Evolutionary conservation across 2,888 invertebrate species (phyloP).

Genomic region (Koerneria pararmatus): DNA sequence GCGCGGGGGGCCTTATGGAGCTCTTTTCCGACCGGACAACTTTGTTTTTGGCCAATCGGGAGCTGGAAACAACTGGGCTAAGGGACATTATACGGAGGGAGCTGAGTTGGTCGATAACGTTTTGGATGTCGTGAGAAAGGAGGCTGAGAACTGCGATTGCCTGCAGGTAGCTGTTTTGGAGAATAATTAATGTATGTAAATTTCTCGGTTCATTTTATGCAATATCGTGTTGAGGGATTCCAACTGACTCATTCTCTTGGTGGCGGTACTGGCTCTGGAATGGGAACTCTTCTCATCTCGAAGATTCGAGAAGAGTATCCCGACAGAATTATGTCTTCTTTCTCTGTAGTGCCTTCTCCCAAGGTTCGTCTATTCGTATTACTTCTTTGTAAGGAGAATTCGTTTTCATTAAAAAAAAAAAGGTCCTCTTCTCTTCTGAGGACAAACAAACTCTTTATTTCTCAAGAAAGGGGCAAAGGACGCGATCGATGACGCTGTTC

Average conservation of each 20-base stretch:
- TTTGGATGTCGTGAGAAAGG: constrained; percentile 70
- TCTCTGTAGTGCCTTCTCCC: constrained; percentile 83
- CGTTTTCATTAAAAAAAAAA: too few species aligned
- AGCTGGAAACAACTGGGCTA: constrained; percentile 57
- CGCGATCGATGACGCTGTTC: too few species aligned
- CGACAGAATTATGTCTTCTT: constrained; percentile 96
- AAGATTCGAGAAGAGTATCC: constrained; percentile 96
- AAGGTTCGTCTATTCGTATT: constrained; percentile 64
- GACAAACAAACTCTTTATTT: too few species aligned
- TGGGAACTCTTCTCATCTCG: constrained; percentile 85
- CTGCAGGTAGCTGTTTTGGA: constrained; percentile 71
- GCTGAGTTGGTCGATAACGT: constrained; percentile 68
- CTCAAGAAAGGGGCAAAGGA: too few species aligned
- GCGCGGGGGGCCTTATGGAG: constrained; percentile 83
- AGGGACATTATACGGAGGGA: constrained; percentile 87
- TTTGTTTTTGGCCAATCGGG: constrained; percentile 76
- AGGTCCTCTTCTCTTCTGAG: too few species aligned
- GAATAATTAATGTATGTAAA: too few species aligned
- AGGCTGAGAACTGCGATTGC: constrained; percentile 82
- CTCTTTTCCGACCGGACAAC: constrained; percentile 87
- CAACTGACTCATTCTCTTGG: constrained; percentile 79
- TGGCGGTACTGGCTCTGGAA: constrained; percentile 82
- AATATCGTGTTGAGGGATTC: constrained; percentile 68
- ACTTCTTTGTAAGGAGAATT: too few species aligned
- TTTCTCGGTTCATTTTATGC: too few species aligned